These are phyloP conservation scores for Amblyraja radiata DNA, from an alignment of 2,797 vertebrate species.

Conservation along the genomic window DNA sequence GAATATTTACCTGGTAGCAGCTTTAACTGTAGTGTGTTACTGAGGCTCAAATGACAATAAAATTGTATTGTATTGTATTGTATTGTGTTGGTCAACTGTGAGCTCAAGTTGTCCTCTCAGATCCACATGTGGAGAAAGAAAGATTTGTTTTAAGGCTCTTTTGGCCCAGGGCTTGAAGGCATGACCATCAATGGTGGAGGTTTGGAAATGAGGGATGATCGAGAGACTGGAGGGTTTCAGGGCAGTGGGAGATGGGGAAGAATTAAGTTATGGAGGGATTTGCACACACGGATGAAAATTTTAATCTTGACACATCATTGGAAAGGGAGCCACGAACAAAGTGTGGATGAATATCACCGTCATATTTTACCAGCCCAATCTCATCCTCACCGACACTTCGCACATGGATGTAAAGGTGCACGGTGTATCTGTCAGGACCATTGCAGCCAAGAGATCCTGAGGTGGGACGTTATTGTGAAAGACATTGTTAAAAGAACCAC, in stretches of 20 bases:
- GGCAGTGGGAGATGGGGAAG: neutral
- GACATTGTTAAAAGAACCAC: too few relatives aligned
- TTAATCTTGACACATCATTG: neutral
- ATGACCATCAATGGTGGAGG: neutral
- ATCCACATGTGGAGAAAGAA: neutral
- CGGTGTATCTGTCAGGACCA: too few relatives aligned
- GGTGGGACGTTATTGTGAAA: too few relatives aligned
- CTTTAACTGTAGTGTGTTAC: neutral
- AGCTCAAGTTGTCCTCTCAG: neutral
- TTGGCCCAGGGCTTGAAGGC: neutral
- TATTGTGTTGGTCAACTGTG: neutral
- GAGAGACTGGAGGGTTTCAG: too few relatives aligned
- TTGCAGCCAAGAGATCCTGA: too few relatives aligned
- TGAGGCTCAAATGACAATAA: too few relatives aligned
- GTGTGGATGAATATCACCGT: neutral
- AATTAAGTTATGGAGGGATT: neutral
- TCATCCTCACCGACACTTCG: too few relatives aligned
- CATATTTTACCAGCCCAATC: neutral
- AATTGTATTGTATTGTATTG: too few relatives aligned
- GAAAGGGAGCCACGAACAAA: neutral
- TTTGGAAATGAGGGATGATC: too few relatives aligned
- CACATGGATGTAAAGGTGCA: too few relatives aligned
- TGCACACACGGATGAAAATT: neutral
- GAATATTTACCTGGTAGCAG: neutral
- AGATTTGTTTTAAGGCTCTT: neutral